Evolutionary conservation across 2,888 invertebrate species (phyloP), one percentile per base, ranked within the genome.

Genomic region (Dioctria rufipes): DNA sequence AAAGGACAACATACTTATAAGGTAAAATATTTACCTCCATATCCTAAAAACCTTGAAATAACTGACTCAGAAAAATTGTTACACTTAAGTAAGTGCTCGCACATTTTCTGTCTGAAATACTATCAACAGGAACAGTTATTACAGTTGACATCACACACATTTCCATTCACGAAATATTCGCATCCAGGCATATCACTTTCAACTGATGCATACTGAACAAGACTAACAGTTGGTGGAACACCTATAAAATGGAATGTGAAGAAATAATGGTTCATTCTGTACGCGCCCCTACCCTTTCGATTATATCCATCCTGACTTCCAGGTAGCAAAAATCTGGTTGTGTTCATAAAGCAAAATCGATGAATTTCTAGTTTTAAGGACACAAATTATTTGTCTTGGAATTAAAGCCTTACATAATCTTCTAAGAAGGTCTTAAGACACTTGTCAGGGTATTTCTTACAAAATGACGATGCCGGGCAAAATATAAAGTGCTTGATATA

Each of bases 141-240:
- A 66, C 43, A 43, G 66, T 43, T 66, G 66, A 66, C 66, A 66
- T 66, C 66, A 66, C 46, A 42, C 46, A 46, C 66, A 66, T 71
- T 71, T 13, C 5, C 51, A 71, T 71, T 71, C 69, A 71, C 51
- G 51, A 4, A 51, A 51, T 51, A 71, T 71, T 37, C 69, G 25
- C 39, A 71, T 71, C 37, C 46, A 51, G n/a, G 67, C 75, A 73
- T 71, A 81, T 75, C 81, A 81, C 81, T 79, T 81, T 78, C 79
- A 81, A 75, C 81, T 81, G 81, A 81, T 77, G 75, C 77, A 37
- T 69, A 73, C 79, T 75, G 77, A 81, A 80, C 80, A 77, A 49
- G 13, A 63, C 40, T n/a, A 11, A 4, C 3, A 4, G 1, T 8
- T n/a, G 3, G 25, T 8, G 40, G 42, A 37, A 40, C 63, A 9